Evolutionary conservation across 2,113 vertebrate species (phyloP), one percentile per base, ranked within the genome.

Genomic region (Siniperca knerii): DNA sequence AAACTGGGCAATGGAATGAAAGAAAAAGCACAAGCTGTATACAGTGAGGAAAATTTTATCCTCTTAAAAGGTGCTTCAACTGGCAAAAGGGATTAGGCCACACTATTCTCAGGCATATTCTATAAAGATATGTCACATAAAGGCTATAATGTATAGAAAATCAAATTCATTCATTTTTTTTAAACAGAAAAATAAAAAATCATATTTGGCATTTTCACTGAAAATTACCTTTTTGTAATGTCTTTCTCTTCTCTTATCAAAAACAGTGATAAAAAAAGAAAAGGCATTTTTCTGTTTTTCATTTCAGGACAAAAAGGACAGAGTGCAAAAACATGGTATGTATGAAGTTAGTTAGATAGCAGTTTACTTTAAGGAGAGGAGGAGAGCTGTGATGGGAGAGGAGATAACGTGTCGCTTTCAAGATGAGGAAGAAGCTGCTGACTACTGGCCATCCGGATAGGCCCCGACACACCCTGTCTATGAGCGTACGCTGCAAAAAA

Each of bases 381-480:
- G 50, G 70, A 78, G 61, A 67, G 50, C 13, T n/a, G 13, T 72
- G 90, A 92, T 92, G 79, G 78, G 11, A 89, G 69, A 85, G 79
- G 54, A 85, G 90, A 92, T 92, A 90, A 92, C 62, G 58, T 29
- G 18, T 57, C 1, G 29, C 78, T 86, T 58, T 83, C 29, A 72
- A 74, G 83, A 86, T 33, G 65, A 86, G 75, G 86, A 90, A 54
- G 81, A 84, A 64, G 77, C 58, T 3, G 15, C 57, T 64, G 79
- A 89, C 60, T 82, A 70, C 42, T 87, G 75, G 70, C 81, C 74
- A 48, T 67, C 20, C 33, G 33, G 81, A 80, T 89, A 62, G 21
- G 90, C 67, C 55, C 58, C 2, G 0, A 80, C 92, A 79, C 6
- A 89, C 78, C 77, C 11, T 23, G 23, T 73, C 37, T 83, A 40